A percentile compares a stretch with the other conserved stretches of the same genome.
phyloP scores from a whole-genome alignment of 2,888 invertebrate genomes.

The Glyphotaelius pellucidus region DNA sequence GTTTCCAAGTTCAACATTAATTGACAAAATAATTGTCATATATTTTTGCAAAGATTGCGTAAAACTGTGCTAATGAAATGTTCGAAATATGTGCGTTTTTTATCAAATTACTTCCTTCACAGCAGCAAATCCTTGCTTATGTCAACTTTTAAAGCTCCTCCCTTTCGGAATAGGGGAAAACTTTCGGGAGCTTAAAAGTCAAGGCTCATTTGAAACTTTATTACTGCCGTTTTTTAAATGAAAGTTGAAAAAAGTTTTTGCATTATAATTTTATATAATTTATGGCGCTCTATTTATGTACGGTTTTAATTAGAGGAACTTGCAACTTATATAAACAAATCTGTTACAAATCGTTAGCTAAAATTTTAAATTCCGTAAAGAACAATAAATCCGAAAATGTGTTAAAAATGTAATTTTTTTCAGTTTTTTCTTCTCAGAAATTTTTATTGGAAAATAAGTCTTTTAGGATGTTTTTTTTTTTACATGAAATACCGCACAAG shows the following conservation, averaged over 20 bases:
- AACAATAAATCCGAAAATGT: no score
- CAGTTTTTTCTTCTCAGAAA: no score
- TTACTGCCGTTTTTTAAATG: constrained; percentile 51
- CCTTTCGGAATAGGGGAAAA: constrained; percentile 41
- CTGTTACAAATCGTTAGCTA: neutral
- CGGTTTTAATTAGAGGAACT: neutral
- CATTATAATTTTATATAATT: constrained; percentile 10
- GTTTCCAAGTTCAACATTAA: no score
- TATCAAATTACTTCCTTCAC: constrained; percentile 19
- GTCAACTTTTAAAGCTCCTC: constrained; percentile 17
- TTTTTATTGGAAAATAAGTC: no score
- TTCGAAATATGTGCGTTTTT: constrained; percentile 24
- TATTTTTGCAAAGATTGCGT: neutral
- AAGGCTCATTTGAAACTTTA: constrained; percentile 56
- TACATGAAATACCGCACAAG: no score
- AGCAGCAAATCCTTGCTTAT: constrained; percentile 37
- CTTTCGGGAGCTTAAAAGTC: constrained; percentile 46
- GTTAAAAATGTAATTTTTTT: no score
- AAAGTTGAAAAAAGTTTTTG: constrained; percentile 45
- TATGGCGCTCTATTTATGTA: neutral
- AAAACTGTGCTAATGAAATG: constrained; percentile 50
- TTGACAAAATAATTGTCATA: neutral
- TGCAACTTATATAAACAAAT: neutral
- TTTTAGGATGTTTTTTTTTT: no score
- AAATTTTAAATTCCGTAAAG: no score